phyloP scores from a whole-genome alignment of 2,113 vertebrate genomes.

The Lutjanus erythropterus region DNA sequence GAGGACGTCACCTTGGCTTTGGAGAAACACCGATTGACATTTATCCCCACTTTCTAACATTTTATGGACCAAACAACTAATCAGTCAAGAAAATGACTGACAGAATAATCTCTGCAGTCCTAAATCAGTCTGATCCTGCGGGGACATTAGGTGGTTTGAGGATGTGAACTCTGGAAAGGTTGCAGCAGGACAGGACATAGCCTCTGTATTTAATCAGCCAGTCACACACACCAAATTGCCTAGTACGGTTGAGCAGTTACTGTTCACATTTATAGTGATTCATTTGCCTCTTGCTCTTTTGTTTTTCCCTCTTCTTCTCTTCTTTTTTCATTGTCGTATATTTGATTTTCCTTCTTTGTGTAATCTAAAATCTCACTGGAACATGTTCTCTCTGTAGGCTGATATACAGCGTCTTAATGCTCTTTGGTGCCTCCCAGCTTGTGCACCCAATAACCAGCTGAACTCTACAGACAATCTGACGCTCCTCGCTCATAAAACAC shows the following conservation, averaged over 20 bases:
- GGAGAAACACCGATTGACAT: no score
- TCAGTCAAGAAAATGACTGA: no score
- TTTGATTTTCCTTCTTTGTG: slow-evolving; percentile 12
- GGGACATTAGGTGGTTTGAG: slow-evolving; percentile 17
- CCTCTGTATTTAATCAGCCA: slow-evolving; percentile 48
- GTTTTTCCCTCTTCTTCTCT: slow-evolving; percentile 1
- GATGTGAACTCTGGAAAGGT: background rate
- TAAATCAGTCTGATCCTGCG: no score
- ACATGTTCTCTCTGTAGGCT: slow-evolving; percentile 30
- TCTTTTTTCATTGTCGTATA: slow-evolving; percentile 10
- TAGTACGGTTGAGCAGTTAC: background rate
- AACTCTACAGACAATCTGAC: slow-evolving; percentile 70
- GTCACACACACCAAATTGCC: slow-evolving; percentile 22
- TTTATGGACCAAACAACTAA: no score
- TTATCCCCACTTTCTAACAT: no score
- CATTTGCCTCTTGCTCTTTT: slow-evolving; percentile 10
- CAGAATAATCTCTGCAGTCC: no score
- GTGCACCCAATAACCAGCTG: slow-evolving; percentile 63
- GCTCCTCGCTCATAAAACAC: slow-evolving; percentile 70
- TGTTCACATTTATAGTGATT: slow-evolving; percentile 38
- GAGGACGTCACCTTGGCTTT: no score
- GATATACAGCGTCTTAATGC: slow-evolving; percentile 59
- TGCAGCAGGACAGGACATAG: slow-evolving; percentile 30
- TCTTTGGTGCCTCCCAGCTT: slow-evolving; percentile 67
- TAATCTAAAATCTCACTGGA: slow-evolving; percentile 41